Conservation (phyloP, 1,140 invertebrate species). For the Trissolcus basalis region DNA sequence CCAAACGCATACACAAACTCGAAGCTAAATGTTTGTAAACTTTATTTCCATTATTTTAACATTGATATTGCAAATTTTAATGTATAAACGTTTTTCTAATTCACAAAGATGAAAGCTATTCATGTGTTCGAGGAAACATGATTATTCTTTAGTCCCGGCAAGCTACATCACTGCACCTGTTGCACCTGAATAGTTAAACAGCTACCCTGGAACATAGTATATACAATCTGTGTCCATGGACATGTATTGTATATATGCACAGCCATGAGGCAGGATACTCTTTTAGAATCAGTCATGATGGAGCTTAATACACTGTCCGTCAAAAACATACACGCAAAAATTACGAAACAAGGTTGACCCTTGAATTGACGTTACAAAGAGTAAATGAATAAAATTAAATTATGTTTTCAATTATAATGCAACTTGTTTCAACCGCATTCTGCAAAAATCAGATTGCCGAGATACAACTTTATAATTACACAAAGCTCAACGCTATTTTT, state of each 20-base stretch:
- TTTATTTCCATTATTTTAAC: conserved; percentile 10
- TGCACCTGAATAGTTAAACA: conserved; percentile 61
- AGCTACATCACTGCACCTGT: conserved; percentile 56
- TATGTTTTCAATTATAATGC: not conserved
- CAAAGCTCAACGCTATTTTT: too few relatives aligned
- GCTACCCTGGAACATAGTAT: conserved; percentile 47
- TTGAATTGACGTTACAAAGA: conserved; percentile 25
- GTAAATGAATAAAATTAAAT: not conserved
- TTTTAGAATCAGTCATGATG: conserved; percentile 57
- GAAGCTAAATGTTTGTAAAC: not conserved
- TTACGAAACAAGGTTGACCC: conserved; percentile 30
- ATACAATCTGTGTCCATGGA: conserved; percentile 28
- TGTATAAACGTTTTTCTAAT: too few relatives aligned
- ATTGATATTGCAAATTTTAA: conserved; percentile 24
- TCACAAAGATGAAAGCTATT: conserved; percentile 48
- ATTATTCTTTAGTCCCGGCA: conserved; percentile 55
- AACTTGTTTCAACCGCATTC: not conserved
- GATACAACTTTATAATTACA: too few relatives aligned
- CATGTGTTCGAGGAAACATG: conserved; percentile 53
- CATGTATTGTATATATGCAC: conserved; percentile 47
- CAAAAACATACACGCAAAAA: conserved; percentile 19
- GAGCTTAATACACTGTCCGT: conserved; percentile 49
- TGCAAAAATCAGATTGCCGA: not conserved
- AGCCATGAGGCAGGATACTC: conserved; percentile 43
- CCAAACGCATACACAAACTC: not conserved